Base-by-base conservation (phyloP, 2,113 vertebrate genomes). In the Trichomycterus rosablanca region DNA sequence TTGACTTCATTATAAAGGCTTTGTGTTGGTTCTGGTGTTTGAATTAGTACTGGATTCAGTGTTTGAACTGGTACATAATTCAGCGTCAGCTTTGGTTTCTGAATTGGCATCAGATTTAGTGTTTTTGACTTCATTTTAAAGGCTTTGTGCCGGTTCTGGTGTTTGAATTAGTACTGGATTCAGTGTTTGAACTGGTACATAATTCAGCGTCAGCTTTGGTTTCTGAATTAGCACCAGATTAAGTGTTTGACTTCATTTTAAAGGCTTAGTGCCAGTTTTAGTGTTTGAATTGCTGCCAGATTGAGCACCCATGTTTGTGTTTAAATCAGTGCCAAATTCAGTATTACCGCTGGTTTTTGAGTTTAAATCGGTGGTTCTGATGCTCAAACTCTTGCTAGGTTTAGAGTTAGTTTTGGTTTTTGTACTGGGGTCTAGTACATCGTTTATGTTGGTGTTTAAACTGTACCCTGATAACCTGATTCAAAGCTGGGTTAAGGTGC, bases 401-500 rank as follows among this genome's bases (percentile, higher is more conserved):
- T 7, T 15, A 30, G 11, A 4, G 6, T 2, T 10, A 1, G 28
- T 19, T 45, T 34, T 32, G 32, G 16, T 44, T n/a, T 2, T 22
- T 14, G 4, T 59, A 20, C 45, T 34, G 16, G 10, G 18, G 7
- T 59, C 34, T 46, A 45, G 20, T 11, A 45, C 10, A 45, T 7
- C 32, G 7, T 6, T 19, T 34, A 42, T 28, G 12, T 34, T 11
- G 5, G n/a, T 30, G 28, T 6, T 35, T 18, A 16, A 30, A 65
- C 5, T 48, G 43, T 40, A 71, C 68, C 72, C 51, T 79, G 77
- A 64, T 71, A 51, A 59, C 35, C 40, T 58, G 51, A 50, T 43
- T 78, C 69, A 66, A 65, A 74, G 37, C 55, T 60, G 50, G 67
- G 68, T 64, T 80, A 66, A 61, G 76, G 57, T 59, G 67, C 68